These are phyloP conservation scores for Pangasianodon hypophthalmus DNA, from an alignment of 2,113 vertebrate genomes.

Conservation along the genomic window DNA sequence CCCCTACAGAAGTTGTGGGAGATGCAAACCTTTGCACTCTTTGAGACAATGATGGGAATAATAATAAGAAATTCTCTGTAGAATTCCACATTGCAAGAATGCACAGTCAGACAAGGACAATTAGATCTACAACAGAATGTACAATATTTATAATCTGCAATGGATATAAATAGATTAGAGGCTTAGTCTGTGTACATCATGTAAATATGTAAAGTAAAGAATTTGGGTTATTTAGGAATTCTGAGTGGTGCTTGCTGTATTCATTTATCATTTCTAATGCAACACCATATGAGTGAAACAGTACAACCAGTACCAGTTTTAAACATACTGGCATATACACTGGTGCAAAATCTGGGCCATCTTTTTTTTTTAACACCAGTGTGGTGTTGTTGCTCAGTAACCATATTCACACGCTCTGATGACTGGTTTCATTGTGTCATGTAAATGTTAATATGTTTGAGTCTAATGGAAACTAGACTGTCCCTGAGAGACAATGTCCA, in stretches of 20 bases:
- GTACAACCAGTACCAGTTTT: too few relatives aligned
- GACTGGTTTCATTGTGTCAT: too few relatives aligned
- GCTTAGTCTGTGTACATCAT: neutral
- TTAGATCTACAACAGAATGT: neutral
- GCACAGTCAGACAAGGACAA: neutral
- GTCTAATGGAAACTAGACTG: too few relatives aligned
- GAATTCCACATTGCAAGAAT: neutral
- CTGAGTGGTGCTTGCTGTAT: neutral
- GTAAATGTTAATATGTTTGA: too few relatives aligned
- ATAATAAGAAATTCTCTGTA: neutral
- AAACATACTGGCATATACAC: too few relatives aligned
- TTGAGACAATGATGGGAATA: neutral
- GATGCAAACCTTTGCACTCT: neutral
- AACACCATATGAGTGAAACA: neutral
- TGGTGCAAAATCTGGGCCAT: too few relatives aligned
- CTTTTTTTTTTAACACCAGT: too few relatives aligned
- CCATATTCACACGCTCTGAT: too few relatives aligned
- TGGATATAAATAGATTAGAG: too few relatives aligned
- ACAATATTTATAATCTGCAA: neutral
- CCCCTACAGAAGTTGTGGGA: neutral
- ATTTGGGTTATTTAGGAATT: neutral
- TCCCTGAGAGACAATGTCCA: too few relatives aligned
- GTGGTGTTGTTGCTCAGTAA: too few relatives aligned
- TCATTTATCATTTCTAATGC: neutral
- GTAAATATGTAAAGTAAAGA: neutral